phyloP scores from a whole-genome alignment of 1,140 invertebrate genomes.

The Vanessa atalanta region DNA sequence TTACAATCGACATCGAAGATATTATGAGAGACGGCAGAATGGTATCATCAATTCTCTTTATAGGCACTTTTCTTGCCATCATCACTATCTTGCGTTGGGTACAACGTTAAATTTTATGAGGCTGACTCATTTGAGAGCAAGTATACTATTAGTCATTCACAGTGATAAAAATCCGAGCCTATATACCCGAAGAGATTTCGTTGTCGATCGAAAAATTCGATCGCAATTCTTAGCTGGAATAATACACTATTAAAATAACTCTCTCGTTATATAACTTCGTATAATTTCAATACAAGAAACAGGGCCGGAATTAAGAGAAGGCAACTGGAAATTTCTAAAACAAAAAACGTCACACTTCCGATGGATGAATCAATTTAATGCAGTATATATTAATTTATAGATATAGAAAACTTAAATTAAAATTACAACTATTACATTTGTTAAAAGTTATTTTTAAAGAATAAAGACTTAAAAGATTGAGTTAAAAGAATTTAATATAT shows the following conservation, averaged over 20 bases:
- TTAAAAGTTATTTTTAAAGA: background rate
- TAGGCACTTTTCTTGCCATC: constrained; percentile 67
- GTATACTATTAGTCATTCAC: constrained; percentile 62
- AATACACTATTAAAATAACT: constrained; percentile 1
- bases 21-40: constrained; percentile 51
- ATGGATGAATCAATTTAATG: too few species aligned
- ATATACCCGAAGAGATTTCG: constrained; percentile 46
- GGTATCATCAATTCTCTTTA: constrained; percentile 68
- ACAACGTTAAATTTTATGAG: constrained; percentile 71
- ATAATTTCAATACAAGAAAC: background rate
- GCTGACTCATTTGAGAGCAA: constrained; percentile 62
- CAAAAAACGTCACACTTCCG: too few species aligned
- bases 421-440: too few species aligned
- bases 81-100: constrained; percentile 60
- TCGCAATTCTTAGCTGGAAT: background rate
- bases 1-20: constrained; percentile 33
- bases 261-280: background rate
- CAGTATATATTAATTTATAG: too few species aligned
- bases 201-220: constrained; percentile 24
- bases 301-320: too few species aligned
- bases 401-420: too few species aligned
- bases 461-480: too few species aligned
- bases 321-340: too few species aligned
- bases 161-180: constrained; percentile 48
- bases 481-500: too few species aligned